A percentile compares a stretch with the other conserved stretches of the same genome.
phyloP scores from a whole-genome alignment of 2,797 vertebrate species.

The Clarias laeviceps region DNA sequence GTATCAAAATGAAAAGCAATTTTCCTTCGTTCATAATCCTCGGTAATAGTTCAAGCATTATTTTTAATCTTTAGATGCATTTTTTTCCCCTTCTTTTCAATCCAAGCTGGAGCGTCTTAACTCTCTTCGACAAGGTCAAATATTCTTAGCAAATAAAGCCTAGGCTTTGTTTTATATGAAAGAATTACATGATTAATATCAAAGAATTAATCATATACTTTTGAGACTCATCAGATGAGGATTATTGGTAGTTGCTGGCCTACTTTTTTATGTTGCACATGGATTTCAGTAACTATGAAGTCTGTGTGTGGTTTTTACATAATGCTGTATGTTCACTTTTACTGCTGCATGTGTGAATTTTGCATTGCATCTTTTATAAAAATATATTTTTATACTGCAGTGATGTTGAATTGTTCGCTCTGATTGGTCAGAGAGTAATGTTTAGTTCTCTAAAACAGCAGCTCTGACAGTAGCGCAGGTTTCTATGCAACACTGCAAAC shows the following conservation, averaged over 20 bases:
- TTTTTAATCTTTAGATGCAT: constrained; percentile 89
- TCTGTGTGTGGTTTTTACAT: neutral
- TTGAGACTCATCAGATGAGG: constrained; percentile 81
- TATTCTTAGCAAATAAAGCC: constrained; percentile 84
- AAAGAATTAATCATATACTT: constrained; percentile 85
- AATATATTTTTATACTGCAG: neutral
- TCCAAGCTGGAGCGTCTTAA: constrained; percentile 85
- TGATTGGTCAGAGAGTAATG: neutral
- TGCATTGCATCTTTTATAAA: too few relatives aligned
- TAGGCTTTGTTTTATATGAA: constrained; percentile 88
- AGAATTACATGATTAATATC: constrained; percentile 87
- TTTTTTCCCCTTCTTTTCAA: constrained; percentile 67
- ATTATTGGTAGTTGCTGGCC: constrained; percentile 76
- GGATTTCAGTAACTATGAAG: neutral
- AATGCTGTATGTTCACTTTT: neutral
- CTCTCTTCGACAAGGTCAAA: constrained; percentile 85
- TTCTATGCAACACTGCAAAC: neutral
- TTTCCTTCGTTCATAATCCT: constrained; percentile 85
- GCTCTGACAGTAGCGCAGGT: neutral
- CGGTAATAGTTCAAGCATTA: constrained; percentile 81
- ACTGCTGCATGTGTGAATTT: neutral
- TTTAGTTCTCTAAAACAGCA: neutral
- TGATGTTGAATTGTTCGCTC: neutral
- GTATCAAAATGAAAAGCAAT: constrained; percentile 84
- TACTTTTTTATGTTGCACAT: constrained; percentile 70